Percentiles rank a stretch among this genome's conserved stretches.
Conservation (phyloP, 1,140 invertebrate species). For the Bombus polaris region DNA sequence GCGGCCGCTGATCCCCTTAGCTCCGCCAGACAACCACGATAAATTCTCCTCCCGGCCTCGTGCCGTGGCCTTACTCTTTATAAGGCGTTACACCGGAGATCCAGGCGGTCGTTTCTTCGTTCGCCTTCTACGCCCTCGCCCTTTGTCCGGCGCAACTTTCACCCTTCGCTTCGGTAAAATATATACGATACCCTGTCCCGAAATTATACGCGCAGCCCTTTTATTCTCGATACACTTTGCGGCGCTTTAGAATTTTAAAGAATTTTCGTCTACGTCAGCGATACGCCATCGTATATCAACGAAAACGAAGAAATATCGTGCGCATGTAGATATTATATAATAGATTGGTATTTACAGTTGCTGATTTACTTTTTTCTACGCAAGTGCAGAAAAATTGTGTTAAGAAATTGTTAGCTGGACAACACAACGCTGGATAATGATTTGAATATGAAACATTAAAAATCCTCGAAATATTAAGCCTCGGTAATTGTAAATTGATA, state of each 20-base stretch:
- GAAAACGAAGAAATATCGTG: no score
- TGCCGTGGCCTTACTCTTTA: conserved; percentile 64
- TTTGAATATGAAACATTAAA: background rate
- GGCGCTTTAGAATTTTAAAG: conserved; percentile 17
- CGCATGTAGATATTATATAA: no score
- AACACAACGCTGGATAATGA: fast-evolving
- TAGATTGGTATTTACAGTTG: background rate
- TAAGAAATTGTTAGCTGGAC: background rate
- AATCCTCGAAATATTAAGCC: background rate
- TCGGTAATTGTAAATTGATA: no score
- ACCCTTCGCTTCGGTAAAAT: conserved; percentile 40
- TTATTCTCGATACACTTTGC: conserved; percentile 25
- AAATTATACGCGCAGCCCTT: conserved; percentile 37
- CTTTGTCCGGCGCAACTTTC: conserved; percentile 52
- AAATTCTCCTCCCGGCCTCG: conserved; percentile 74
- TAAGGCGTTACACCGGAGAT: conserved; percentile 66
- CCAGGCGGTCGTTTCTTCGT: conserved; percentile 19
- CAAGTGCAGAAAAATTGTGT: no score
- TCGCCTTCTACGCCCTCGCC: conserved; percentile 14
- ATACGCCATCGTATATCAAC: background rate
- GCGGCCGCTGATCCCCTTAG: conserved; percentile 80
- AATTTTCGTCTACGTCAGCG: background rate
- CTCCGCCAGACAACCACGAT: conserved; percentile 77
- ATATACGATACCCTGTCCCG: conserved; percentile 26
- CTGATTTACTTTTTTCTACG: background rate